Evolutionary conservation across 2,113 vertebrate species (phyloP), one percentile per base, ranked within the genome.

Genomic region (Beaufortia kweichowensis): DNA sequence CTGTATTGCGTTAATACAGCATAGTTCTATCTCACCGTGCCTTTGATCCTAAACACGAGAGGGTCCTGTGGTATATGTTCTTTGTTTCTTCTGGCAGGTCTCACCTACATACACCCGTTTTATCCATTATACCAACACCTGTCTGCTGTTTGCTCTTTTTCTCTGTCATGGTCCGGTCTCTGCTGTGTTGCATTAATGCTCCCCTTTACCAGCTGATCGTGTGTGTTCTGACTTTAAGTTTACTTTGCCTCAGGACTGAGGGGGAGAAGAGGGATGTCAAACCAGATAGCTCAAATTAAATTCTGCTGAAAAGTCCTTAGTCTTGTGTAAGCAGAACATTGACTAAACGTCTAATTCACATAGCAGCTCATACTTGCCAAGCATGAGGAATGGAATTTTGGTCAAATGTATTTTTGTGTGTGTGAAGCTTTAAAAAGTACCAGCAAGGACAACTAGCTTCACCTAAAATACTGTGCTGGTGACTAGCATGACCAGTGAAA

Each of bases 1-100:
- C 68, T 67, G 29, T 72, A 57, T 74, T 81, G 80, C 77, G 61
- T 66, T 81, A 60, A 68, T 62, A 61, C 31, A 55, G 23, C 41
- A 11, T 3, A 64, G 23, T 28, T 29, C 33, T 57, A 33, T 43
- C 28, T 41, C n/a, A 29, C 39, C 39, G 33, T n/a, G 12, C 31
- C 4, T 31, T 59, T 64, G 29, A 53, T 28, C 26, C 14, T n/a
- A 67, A 68, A 11, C 2, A 21, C 10, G 6, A 28, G 4, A 41
- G 29, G 31, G 7, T 56, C 6, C 3, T 31, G 29, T 17, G 7
- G 28, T 57, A 19, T 63, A 3, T 23, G 6, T 8, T 1, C 53
- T 33, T 26, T 29, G 8, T 67, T 48, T 67, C 15, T 31, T 68
- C 2, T 31, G 65, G 24, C 43, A 68, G 4, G 15, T 31, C 26